phyloP scores from a whole-genome alignment of 2,797 vertebrate genomes.

The Glossophaga mutica region DNA sequence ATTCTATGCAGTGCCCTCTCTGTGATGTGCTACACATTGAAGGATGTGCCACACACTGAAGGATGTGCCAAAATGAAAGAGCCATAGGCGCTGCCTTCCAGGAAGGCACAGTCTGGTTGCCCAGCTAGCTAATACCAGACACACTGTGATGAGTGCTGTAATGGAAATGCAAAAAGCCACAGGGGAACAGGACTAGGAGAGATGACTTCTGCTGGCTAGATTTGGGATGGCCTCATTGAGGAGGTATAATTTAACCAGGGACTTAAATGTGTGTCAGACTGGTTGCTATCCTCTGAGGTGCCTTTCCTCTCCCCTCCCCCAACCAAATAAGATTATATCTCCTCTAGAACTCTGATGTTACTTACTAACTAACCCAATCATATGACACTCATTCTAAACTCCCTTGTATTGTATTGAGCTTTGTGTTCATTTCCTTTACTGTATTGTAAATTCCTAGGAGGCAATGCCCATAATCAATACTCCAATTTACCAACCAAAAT shows the following conservation, averaged over 20 bases:
- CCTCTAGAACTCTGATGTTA: not conserved
- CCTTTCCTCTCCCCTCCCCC: not conserved
- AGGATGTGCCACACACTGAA: not conserved
- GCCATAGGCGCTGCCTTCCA: not conserved
- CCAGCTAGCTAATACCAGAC: not conserved
- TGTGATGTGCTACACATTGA: not conserved
- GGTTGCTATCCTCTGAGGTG: not conserved
- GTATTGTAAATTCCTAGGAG: not conserved
- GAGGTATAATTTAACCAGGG: not conserved
- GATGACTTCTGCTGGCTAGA: conserved; percentile 1
- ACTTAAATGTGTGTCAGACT: not conserved
- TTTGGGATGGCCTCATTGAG: not conserved
- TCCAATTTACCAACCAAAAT: not conserved
- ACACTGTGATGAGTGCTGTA: not conserved
- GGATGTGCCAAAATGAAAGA: not conserved
- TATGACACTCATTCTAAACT: not conserved
- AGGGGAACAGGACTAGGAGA: not conserved
- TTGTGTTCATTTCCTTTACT: not conserved
- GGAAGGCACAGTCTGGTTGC: not conserved
- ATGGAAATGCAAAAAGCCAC: not conserved
- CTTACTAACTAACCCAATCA: not conserved
- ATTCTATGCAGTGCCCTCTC: not conserved
- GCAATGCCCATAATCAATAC: not conserved
- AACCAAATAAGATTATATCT: not conserved
- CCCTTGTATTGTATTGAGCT: not conserved